Percentiles rank a stretch among this genome's conserved stretches.
Evolutionary conservation across 2,797 vertebrate genomes (phyloP).

Genomic region (Ctenosaura bakeri): DNA sequence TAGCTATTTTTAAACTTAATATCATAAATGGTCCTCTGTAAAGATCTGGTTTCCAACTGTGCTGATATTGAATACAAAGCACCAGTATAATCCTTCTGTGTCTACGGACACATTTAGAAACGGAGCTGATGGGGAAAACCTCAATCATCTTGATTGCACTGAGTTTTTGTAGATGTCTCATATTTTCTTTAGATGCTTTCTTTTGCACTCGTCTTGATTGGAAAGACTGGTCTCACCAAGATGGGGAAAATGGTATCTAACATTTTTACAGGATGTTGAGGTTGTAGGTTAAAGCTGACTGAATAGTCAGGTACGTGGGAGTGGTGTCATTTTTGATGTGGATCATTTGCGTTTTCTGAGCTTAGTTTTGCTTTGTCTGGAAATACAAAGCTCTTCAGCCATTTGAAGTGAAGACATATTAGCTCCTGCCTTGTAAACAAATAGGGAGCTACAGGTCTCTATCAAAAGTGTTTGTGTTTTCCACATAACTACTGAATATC

Average conservation of each 20-base stretch:
- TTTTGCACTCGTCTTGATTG: slow-evolving; percentile 35
- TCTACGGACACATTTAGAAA: slow-evolving; percentile 39
- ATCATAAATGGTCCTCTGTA: background rate
- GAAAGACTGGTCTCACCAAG: background rate
- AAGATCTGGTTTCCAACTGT: slow-evolving; percentile 41
- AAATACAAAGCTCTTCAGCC: too few relatives aligned
- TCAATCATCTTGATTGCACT: background rate
- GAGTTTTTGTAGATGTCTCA: background rate
- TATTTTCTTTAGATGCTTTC: slow-evolving; percentile 46
- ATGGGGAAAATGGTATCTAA: background rate
- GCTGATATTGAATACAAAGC: slow-evolving; percentile 51
- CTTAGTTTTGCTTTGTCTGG: background rate
- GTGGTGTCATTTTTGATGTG: background rate
- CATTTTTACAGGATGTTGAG: background rate
- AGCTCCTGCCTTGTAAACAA: too few relatives aligned
- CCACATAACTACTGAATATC: background rate
- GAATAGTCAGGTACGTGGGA: too few relatives aligned
- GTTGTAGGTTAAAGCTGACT: background rate
- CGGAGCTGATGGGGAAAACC: too few relatives aligned
- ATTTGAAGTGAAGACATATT: background rate
- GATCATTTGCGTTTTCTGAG: background rate
- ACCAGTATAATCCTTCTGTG: background rate
- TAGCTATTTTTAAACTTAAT: slow-evolving; percentile 30
- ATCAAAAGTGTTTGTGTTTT: background rate
- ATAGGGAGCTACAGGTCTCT: too few relatives aligned